Evolutionary conservation across 2,888 invertebrate genomes (phyloP).

Genomic region (Drosophila percnosoma): DNA sequence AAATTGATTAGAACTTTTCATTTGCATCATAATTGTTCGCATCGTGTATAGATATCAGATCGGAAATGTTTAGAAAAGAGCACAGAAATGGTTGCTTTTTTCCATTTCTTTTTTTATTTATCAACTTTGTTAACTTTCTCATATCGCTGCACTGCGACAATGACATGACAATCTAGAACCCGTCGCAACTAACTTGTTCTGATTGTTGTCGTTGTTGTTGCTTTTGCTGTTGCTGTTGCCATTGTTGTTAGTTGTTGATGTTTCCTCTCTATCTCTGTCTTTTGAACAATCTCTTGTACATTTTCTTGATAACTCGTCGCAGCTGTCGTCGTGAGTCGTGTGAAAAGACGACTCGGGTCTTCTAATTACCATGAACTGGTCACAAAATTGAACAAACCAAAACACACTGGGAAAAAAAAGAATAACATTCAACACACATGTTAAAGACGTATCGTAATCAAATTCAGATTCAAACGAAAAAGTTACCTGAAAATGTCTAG

Average conservation of each 20-base stretch:
- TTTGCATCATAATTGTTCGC: constrained; percentile 50
- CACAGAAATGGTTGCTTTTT: constrained; percentile 15
- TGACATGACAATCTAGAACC: constrained; percentile 49
- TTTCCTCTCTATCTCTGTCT: constrained; percentile 8
- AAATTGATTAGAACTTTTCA: constrained; percentile 62
- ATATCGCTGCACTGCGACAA: constrained; percentile 28
- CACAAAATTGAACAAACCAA: constrained; percentile 28
- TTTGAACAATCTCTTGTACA: constrained; percentile 28
- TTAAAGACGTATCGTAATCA: constrained; percentile 27
- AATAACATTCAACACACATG: constrained; percentile 15
- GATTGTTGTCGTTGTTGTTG: neutral
- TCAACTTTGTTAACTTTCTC: constrained; percentile 52
- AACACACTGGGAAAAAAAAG: neutral
- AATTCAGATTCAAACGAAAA: constrained; percentile 35
- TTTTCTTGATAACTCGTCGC: constrained; percentile 64
- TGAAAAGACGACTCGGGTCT: constrained; percentile 58
- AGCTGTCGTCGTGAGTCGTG: constrained; percentile 48
- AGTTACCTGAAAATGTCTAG: constrained; percentile 57
- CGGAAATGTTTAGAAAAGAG: constrained; percentile 40
- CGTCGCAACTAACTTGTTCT: constrained; percentile 28
- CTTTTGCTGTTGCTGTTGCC: neutral
- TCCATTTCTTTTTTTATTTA: constrained; percentile 7
- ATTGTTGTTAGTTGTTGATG: constrained; percentile 6
- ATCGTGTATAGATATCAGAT: constrained; percentile 22
- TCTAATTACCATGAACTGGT: constrained; percentile 74